Evolutionary conservation across 1,140 invertebrate species (phyloP).

Genomic region (Pseudomyrmex gracilis): DNA sequence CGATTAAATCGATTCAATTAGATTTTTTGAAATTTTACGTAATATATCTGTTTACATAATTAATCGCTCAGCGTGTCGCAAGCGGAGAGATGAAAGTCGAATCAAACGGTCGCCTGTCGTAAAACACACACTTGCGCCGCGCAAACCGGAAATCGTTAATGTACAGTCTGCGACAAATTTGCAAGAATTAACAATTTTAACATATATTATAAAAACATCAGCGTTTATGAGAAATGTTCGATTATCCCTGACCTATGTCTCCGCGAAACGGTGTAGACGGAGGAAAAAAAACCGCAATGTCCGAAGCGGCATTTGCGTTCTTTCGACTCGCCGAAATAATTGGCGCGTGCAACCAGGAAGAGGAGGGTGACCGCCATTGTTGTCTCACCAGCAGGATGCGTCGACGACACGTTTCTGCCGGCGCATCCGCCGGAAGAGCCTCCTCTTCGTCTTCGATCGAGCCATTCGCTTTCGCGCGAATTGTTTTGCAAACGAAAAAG

Average conservation of each 20-base stretch:
- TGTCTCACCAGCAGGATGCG: conserved; percentile 69
- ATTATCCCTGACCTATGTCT: conserved; percentile 53
- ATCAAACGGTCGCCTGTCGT: no score
- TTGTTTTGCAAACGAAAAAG: not conserved
- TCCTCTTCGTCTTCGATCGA: conserved; percentile 66
- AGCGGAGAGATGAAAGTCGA: no score
- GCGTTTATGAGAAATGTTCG: no score
- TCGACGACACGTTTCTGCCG: conserved; percentile 72
- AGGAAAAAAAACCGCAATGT: not conserved
- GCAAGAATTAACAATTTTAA: no score
- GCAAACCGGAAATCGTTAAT: no score
- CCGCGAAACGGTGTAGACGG: not conserved
- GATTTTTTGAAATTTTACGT: no score
- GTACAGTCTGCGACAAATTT: no score
- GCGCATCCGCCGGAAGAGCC: conserved; percentile 77
- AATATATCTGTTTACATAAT: no score
- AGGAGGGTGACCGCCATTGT: conserved; percentile 68
- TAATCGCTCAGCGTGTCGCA: no score
- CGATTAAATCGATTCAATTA: no score
- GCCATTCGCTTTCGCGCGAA: not conserved
- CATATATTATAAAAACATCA: no score
- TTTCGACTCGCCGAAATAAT: conserved; percentile 49
- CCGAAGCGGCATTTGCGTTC: conserved; percentile 3
- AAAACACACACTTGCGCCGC: no score
- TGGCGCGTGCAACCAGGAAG: conserved; percentile 67